Evolutionary conservation across 2,797 vertebrate species (phyloP).

Genomic region (Semotilus atromaculatus): DNA sequence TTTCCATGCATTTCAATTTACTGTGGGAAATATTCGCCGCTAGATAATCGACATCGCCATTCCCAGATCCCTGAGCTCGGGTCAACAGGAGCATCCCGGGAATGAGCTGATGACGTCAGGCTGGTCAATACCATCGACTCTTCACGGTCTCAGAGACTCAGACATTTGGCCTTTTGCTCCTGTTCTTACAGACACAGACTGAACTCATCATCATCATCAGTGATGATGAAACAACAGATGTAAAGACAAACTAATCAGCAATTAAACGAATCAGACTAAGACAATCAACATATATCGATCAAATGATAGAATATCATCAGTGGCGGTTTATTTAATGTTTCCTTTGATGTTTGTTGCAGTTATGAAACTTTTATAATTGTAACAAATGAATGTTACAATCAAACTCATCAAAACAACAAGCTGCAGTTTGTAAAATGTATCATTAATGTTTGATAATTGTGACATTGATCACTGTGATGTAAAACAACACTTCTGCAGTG

Average conservation of each 20-base stretch:
- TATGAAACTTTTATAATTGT: background rate
- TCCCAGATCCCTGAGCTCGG: too few species aligned
- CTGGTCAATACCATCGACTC: background rate
- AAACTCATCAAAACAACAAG: too few species aligned
- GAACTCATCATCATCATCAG: background rate
- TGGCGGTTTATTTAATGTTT: background rate
- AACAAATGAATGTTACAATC: too few species aligned
- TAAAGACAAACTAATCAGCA: background rate
- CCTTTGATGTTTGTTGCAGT: background rate
- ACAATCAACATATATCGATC: background rate
- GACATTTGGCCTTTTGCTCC: background rate
- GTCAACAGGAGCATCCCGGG: background rate
- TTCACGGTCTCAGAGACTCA: background rate
- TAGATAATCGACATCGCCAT: too few species aligned
- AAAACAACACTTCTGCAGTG: too few species aligned
- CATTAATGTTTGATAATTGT: too few species aligned
- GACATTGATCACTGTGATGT: too few species aligned
- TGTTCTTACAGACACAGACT: too few species aligned
- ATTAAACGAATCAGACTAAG: background rate
- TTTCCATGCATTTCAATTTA: too few species aligned
- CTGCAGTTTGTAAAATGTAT: too few species aligned
- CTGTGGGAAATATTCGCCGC: too few species aligned
- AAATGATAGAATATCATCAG: too few species aligned
- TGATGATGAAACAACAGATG: background rate
- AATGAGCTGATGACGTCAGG: background rate